phyloP scores from a whole-genome alignment of 1,140 invertebrate species.

The Euura saliciscinereae region DNA sequence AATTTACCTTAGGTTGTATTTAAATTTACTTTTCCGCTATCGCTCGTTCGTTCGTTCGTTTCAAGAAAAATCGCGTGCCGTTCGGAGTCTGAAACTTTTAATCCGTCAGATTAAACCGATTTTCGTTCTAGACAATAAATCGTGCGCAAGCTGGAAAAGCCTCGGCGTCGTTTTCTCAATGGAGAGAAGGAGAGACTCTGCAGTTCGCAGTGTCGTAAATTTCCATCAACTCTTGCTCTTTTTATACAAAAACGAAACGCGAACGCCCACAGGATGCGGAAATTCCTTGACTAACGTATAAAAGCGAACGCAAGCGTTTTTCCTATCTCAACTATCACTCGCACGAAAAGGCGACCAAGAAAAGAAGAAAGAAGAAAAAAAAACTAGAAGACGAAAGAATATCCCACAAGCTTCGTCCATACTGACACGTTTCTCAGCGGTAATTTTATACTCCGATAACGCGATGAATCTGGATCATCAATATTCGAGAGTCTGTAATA shows the following conservation, averaged over 20 bases:
- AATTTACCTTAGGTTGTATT: too few species aligned
- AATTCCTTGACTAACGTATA: neutral
- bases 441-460: too few species aligned
- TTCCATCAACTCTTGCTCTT: neutral
- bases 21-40: too few species aligned
- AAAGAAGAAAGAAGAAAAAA: neutral
- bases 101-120: conserved; percentile 36
- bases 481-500: too few species aligned
- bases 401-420: too few species aligned
- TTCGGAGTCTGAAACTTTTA: conserved; percentile 30
- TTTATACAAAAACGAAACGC: neutral
- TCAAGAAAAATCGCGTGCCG: too few species aligned
- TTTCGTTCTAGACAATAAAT: conserved; percentile 13
- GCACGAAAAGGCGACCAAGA: neutral
- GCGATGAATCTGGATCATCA: too few species aligned
- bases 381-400: neutral
- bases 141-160: neutral
- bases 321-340: neutral
- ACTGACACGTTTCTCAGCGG: too few species aligned
- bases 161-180: neutral
- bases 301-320: neutral
- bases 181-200: neutral
- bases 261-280: neutral
- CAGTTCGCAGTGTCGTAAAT: neutral
- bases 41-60: too few species aligned